A percentile compares a stretch with the other conserved stretches of the same genome.
phyloP scores from a whole-genome alignment of 2,797 vertebrate genomes.

The Naso thynnoides region DNA sequence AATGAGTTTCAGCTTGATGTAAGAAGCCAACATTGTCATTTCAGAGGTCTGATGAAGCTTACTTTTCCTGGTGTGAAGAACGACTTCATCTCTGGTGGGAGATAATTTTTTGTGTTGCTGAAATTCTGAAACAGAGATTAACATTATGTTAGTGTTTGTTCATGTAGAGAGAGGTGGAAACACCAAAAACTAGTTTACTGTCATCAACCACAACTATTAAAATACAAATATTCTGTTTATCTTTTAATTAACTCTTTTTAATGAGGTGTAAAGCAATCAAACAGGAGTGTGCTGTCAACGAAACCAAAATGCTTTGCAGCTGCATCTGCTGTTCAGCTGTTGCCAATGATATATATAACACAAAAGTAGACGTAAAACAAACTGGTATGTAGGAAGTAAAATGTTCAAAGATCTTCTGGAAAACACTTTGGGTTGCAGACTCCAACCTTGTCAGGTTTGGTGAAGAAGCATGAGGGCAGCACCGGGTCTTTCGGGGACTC shows the following conservation, averaged over 20 bases:
- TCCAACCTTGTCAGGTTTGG: conserved; percentile 96
- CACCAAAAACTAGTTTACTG: not conserved
- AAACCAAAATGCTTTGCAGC: not conserved
- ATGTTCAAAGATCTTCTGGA: not conserved
- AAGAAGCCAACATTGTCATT: not conserved
- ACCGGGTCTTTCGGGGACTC: conserved; percentile 99
- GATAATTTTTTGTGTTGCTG: conserved; percentile 98
- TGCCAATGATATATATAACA: not conserved
- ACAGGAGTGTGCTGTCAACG: not conserved
- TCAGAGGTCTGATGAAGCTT: not conserved
- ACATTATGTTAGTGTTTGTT: conserved; percentile 9
- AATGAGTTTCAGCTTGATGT: not conserved
- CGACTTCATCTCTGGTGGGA: conserved; percentile 97
- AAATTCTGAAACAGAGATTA: conserved; percentile 89
- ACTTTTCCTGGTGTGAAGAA: conserved; percentile 99
- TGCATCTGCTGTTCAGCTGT: not conserved
- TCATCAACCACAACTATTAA: not conserved
- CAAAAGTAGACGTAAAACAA: not conserved
- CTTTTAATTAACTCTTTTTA: not conserved
- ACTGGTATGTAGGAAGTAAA: not conserved
- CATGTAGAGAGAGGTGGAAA: not conserved
- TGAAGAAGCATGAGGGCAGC: conserved; percentile 95
- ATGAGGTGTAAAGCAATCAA: not conserved
- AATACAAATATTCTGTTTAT: not conserved
- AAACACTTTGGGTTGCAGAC: not conserved